phyloP scores from a whole-genome alignment of 2,888 invertebrate species.

The Drosophila buzzatii region DNA sequence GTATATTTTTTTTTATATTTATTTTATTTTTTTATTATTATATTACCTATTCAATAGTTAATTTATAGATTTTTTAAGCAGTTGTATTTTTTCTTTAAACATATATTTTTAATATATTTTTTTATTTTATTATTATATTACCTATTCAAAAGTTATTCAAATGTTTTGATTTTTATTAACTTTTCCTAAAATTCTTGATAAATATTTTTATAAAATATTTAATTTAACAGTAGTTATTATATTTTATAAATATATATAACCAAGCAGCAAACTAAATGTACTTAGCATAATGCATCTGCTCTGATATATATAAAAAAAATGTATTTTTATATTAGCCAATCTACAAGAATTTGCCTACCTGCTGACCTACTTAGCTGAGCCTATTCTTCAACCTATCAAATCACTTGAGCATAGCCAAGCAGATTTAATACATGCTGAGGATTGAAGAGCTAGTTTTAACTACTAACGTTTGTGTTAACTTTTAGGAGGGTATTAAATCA shows the following conservation, averaged over 20 bases:
- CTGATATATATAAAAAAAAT: not conserved
- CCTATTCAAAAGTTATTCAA: not conserved
- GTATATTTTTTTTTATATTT: too few relatives aligned
- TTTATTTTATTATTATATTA: not conserved
- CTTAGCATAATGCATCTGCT: not conserved
- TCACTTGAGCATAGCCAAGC: not conserved
- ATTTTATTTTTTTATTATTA: not conserved
- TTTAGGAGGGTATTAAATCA: constrained; percentile 54
- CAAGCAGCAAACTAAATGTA: not conserved
- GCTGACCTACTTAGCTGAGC: constrained; percentile 9
- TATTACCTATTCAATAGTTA: too few relatives aligned
- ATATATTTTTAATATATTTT: not conserved
- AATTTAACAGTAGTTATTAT: not conserved
- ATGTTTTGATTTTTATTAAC: not conserved
- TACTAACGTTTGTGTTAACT: constrained; percentile 12
- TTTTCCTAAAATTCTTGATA: not conserved
- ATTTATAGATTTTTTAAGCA: too few relatives aligned
- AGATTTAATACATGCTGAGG: constrained; percentile 5
- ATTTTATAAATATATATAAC: not conserved
- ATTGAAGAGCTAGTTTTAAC: constrained; percentile 18
- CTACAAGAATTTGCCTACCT: not conserved
- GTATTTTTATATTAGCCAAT: not conserved
- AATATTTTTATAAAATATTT: not conserved
- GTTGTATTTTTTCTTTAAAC: not conserved
- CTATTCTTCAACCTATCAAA: not conserved